Evolutionary conservation across 1,140 invertebrate genomes (phyloP).

Genomic region (Bradynema listronoti): DNA sequence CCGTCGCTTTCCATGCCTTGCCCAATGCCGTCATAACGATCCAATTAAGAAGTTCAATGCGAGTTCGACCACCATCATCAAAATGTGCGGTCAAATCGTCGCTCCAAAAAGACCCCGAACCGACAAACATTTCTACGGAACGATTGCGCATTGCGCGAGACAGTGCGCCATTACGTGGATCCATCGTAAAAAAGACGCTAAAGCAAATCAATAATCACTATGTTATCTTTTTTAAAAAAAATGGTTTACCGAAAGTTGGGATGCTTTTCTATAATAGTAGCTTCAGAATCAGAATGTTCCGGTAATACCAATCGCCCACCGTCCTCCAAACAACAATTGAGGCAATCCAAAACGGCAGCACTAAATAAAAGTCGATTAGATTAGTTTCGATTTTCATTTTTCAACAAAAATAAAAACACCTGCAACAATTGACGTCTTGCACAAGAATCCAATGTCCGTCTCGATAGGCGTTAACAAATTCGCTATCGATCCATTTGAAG

Average conservation of each 20-base stretch:
- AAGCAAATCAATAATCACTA: slow-evolving; percentile 20
- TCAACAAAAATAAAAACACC: slow-evolving; percentile 47
- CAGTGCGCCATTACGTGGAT: slow-evolving; percentile 86
- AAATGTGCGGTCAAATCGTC: slow-evolving; percentile 1
- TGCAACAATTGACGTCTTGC: slow-evolving; percentile 94
- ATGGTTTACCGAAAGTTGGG: slow-evolving; percentile 68
- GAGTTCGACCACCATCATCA: no score
- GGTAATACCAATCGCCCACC: slow-evolving; percentile 78
- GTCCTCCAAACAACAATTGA: slow-evolving; percentile 89
- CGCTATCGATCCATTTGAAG: slow-evolving; percentile 95
- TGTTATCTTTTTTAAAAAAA: neutral
- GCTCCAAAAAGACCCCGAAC: slow-evolving; percentile 8
- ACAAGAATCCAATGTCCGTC: slow-evolving; percentile 83
- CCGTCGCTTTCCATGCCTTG: no score
- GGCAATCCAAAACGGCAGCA: slow-evolving; percentile 85
- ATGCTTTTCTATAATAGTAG: slow-evolving; percentile 75
- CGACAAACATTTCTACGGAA: slow-evolving; percentile 79
- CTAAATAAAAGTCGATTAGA: slow-evolving; percentile 60
- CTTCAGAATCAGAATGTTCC: slow-evolving; percentile 74
- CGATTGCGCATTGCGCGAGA: slow-evolving; percentile 96
- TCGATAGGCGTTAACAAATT: slow-evolving; percentile 77
- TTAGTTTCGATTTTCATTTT: no score
- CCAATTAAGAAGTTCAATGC: no score
- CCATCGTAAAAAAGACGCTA: slow-evolving; percentile 84
- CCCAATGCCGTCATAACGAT: no score